These are phyloP conservation scores for Gastrophysa polygoni DNA, from an alignment of 2,888 invertebrate species.

Conservation along the genomic window DNA sequence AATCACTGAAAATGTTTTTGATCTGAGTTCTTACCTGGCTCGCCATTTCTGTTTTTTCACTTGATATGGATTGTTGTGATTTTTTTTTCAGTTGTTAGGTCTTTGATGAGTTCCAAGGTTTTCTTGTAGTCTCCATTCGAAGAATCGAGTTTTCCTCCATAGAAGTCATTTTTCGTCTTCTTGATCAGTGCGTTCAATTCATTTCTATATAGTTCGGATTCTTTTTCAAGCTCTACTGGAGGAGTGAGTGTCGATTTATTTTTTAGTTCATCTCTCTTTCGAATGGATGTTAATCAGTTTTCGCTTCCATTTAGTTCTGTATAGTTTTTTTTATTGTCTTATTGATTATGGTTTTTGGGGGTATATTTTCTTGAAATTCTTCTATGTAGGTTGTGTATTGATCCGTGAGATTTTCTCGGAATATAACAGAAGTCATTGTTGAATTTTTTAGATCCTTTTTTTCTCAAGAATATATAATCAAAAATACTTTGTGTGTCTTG, in stretches of 20 bases:
- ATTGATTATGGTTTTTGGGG: neutral
- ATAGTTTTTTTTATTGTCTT: neutral
- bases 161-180: neutral
- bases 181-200: no score
- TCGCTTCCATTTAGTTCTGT: neutral
- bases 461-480: neutral
- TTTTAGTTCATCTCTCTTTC: no score
- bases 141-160: neutral
- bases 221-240: no score
- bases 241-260: no score
- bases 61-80: neutral
- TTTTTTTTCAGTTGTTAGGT: neutral
- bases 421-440: neutral
- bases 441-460: neutral
- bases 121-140: neutral
- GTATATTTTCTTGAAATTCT: neutral
- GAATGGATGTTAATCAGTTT: neutral
- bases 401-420: neutral
- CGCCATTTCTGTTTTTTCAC: neutral
- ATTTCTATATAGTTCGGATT: no score
- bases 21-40: neutral
- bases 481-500: neutral
- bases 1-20: no score
- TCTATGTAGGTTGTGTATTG: neutral
- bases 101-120: neutral